Base-by-base conservation (phyloP, 2,888 invertebrate genomes). In the Ischnura elegans region DNA sequence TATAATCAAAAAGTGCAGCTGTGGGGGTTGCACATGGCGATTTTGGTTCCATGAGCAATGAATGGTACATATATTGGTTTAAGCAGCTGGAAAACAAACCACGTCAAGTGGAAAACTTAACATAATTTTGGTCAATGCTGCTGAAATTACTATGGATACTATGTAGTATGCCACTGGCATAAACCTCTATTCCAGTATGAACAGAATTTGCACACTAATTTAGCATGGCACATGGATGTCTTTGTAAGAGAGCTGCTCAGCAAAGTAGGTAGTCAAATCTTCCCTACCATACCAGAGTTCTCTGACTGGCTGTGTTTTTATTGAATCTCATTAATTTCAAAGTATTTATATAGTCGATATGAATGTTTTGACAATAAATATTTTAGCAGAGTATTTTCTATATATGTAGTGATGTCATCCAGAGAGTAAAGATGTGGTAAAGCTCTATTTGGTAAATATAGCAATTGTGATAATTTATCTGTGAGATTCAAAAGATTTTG, bases 281-380 rank as follows among this genome's bases (percentile, higher is more conserved):
- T 76, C 36, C 1, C 29, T 76, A 76, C 36, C 13, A 76, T 76
- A 36, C 76, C 13, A 4, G 76, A 76, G 76, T 76, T 76, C 76
- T 76, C 76, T 76, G 29, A 76, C 36, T 76, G 76, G 76, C 76
- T 76, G 76, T 76, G 76, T 76, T 76, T 76, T 76, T 36, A 36
- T 36, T 36, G 25, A 76, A 76, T 76, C 76, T 36, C 29, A 76
- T 76, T 76, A 36, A 76, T 76, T 76, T 13, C 36, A 29, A 29
- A 76, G 13, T 76, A 76, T 76, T 5, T 76, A 76, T 76, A 51
- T 25, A 76, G 36, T 6, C 36, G 10, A 76, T 76, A n/a, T 76
- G 76, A 76, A 76, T 76, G 29, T 76, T 76, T 76, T 76, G 76
- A 76, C 76, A 76, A 76, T 76, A 76, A 76, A 36, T 76, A 76